These are phyloP conservation scores for Lepus timidus DNA, from an alignment of 2,113 vertebrate species.

Conservation along the genomic window DNA sequence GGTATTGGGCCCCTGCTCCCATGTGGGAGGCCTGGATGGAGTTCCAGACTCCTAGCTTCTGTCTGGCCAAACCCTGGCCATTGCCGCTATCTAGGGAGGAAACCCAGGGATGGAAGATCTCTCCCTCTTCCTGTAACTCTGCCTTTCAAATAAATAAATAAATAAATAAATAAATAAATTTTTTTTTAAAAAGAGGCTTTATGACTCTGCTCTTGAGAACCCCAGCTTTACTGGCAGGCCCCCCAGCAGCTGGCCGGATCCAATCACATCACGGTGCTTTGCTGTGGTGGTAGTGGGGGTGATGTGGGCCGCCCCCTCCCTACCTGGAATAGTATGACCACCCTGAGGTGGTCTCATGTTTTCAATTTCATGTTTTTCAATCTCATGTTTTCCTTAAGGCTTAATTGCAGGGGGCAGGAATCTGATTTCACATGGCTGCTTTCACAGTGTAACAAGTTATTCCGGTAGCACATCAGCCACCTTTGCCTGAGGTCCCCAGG, in stretches of 20 bases:
- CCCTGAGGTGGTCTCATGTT: not conserved
- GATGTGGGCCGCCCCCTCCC: not conserved
- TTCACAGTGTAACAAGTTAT: too few species aligned
- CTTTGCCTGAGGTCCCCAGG: not conserved
- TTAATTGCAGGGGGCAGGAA: not conserved
- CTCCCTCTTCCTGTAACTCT: too few species aligned
- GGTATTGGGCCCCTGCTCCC: too few species aligned
- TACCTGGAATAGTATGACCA: not conserved
- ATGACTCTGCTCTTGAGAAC: not conserved
- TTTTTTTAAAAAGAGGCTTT: too few species aligned
- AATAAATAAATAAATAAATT: too few species aligned
- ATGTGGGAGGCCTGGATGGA: too few species aligned
- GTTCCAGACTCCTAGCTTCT: too few species aligned
- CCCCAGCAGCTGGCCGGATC: not conserved
- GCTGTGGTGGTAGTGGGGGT: accelerated
- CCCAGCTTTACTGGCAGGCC: not conserved
- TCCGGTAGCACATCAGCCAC: accelerated
- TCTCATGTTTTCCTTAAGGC: not conserved
- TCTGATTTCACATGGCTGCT: not conserved
- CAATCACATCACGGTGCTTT: not conserved
- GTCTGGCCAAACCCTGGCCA: too few species aligned
- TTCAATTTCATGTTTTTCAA: not conserved
- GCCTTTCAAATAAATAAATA: too few species aligned
- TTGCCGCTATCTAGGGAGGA: too few species aligned
- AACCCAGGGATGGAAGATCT: too few species aligned